These are phyloP conservation scores for Leptinotarsa rubiginosa DNA, from an alignment of 2,888 invertebrate species.

Conservation along the genomic window DNA sequence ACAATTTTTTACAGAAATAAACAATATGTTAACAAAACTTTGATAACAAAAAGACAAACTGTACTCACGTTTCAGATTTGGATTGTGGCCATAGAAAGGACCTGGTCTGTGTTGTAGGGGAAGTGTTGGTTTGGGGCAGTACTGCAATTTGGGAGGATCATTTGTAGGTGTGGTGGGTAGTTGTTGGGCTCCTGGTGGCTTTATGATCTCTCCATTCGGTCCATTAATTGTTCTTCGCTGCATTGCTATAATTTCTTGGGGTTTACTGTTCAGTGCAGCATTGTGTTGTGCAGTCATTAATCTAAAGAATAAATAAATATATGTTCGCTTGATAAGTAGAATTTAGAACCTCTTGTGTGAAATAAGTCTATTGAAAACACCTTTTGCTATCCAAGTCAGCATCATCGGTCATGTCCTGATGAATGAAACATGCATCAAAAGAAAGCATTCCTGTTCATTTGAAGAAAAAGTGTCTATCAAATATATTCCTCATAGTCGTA, in stretches of 20 bases:
- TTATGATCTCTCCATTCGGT: constrained; percentile 63
- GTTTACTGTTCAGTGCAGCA: constrained; percentile 70
- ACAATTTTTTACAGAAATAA: no score
- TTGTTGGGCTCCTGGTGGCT: constrained; percentile 68
- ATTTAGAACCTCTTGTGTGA: no score
- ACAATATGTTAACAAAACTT: no score
- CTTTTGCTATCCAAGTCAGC: no score
- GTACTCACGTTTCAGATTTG: constrained; percentile 77
- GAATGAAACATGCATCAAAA: no score
- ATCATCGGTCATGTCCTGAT: no score
- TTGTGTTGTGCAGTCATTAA: constrained; percentile 88
- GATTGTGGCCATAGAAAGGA: constrained; percentile 94
- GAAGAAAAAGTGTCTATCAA: no score
- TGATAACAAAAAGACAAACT: neutral
- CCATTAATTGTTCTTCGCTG: constrained; percentile 67
- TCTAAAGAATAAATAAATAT: constrained; percentile 63
- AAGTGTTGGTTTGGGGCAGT: constrained; percentile 57
- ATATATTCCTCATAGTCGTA: no score
- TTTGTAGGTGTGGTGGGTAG: constrained; percentile 60
- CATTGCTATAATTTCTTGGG: constrained; percentile 70
- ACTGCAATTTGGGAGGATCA: constrained; percentile 67
- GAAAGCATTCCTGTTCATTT: no score
- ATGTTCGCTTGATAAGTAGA: neutral
- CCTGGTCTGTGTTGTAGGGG: constrained; percentile 70
- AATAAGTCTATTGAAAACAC: no score